Evolutionary conservation across 2,113 vertebrate genomes (phyloP).

Genomic region (Myxocyprinus asiaticus): DNA sequence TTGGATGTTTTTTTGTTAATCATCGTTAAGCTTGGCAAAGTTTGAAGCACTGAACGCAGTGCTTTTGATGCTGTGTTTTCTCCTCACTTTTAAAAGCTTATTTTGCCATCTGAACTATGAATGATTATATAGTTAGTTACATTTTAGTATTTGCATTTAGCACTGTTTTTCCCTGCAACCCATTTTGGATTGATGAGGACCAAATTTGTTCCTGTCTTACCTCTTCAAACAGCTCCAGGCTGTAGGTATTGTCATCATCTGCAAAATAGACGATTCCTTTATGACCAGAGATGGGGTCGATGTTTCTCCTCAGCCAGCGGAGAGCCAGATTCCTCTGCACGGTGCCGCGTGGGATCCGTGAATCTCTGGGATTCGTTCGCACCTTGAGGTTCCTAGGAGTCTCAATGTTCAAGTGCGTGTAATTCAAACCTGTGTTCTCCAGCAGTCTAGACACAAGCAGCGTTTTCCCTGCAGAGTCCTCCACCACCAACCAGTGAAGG

Average conservation of each 20-base stretch:
- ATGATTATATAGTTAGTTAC: too few species aligned
- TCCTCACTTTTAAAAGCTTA: too few species aligned
- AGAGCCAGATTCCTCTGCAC: conserved; percentile 90
- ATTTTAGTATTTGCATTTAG: too few species aligned
- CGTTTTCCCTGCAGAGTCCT: conserved; percentile 82
- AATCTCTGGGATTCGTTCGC: conserved; percentile 63
- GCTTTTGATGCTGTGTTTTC: too few species aligned
- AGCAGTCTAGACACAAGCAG: conserved; percentile 82
- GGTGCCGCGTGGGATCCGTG: conserved; percentile 82
- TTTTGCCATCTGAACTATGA: too few species aligned
- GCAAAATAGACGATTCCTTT: conserved; percentile 91
- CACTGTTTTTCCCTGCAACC: too few species aligned
- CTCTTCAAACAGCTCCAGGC: conserved; percentile 94
- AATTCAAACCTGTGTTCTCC: conserved; percentile 82
- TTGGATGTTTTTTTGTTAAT: too few species aligned
- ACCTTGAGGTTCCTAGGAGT: conserved; percentile 81
- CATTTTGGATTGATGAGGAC: too few species aligned
- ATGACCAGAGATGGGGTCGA: conserved; percentile 68
- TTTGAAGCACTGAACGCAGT: too few species aligned
- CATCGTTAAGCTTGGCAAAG: too few species aligned
- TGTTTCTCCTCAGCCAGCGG: conserved; percentile 85
- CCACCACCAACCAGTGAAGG: conserved; percentile 93
- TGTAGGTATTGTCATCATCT: conserved; percentile 96
- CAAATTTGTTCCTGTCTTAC: conserved; percentile 62
- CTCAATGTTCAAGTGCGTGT: conserved; percentile 88